Conservation (phyloP, 2,797 vertebrate species). For the Chrosomus eos region DNA sequence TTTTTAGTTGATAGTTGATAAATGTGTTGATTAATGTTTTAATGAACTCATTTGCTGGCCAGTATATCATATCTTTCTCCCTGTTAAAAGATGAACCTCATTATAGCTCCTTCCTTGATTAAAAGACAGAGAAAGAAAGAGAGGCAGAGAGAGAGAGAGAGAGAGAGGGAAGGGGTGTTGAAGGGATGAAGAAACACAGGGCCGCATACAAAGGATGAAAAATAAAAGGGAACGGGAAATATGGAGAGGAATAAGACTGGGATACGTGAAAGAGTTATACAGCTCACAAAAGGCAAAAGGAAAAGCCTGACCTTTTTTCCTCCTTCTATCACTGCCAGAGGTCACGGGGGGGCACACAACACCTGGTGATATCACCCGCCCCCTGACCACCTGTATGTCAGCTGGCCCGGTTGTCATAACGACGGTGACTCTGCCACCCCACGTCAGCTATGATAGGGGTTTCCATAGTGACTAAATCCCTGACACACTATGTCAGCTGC, state of each 20-base stretch:
- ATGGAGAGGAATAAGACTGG: background rate
- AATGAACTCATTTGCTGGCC: slow-evolving; percentile 57
- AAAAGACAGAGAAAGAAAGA: slow-evolving; percentile 16
- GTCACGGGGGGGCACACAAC: slow-evolving; percentile 41
- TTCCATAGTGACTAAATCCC: slow-evolving; percentile 47
- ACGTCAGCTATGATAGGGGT: slow-evolving; percentile 49
- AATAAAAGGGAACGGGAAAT: background rate
- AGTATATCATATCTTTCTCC: slow-evolving; percentile 51
- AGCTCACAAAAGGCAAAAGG: slow-evolving; percentile 57
- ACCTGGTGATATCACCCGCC: slow-evolving; percentile 55
- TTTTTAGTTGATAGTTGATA: slow-evolving; percentile 50
- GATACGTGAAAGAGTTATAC: slow-evolving; percentile 15
- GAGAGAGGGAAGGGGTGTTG: background rate
- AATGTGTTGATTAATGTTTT: slow-evolving; percentile 63
- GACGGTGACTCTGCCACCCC: slow-evolving; percentile 49
- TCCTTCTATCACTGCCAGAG: slow-evolving; percentile 38
- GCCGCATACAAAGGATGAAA: slow-evolving; percentile 2
- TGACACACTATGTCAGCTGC: slow-evolving; percentile 33
- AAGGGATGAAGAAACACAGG: background rate
- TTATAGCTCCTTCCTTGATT: slow-evolving; percentile 49
- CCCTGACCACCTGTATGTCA: slow-evolving; percentile 57
- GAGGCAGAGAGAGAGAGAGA: background rate
- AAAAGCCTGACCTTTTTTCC: slow-evolving; percentile 48
- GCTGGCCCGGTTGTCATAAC: slow-evolving; percentile 53
- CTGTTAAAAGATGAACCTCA: slow-evolving; percentile 42